These are phyloP conservation scores for Trissoscelio sp. DNA, from an alignment of 2,888 invertebrate genomes.

Conservation along the genomic window DNA sequence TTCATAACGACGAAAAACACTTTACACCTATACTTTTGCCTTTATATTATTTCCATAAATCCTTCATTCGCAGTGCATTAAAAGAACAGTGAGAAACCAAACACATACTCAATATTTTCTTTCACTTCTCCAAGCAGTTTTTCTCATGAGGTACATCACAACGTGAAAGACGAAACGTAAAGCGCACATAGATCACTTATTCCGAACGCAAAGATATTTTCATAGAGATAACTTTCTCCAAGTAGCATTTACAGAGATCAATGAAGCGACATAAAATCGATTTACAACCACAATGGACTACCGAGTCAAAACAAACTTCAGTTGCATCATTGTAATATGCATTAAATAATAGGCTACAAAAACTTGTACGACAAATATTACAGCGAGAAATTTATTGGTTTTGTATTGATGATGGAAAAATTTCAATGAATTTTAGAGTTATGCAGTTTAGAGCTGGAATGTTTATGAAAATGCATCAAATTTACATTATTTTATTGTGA, in stretches of 20 bases:
- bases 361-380: too few relatives aligned
- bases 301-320: conserved; percentile 24
- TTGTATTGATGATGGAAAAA: too few relatives aligned
- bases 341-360: conserved; percentile 23
- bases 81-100: conserved; percentile 15
- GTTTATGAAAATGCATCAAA: too few relatives aligned
- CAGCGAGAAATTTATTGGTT: too few relatives aligned
- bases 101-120: conserved; percentile 23
- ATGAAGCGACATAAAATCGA: conserved; percentile 65
- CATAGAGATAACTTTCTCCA: conserved; percentile 64
- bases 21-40: conserved; percentile 11
- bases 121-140: conserved; percentile 22
- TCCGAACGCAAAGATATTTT: conserved; percentile 51
- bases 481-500: too few relatives aligned
- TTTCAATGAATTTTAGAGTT: too few relatives aligned
- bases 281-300: conserved; percentile 51
- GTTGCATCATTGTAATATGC: conserved; percentile 51
- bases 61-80: not conserved
- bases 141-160: conserved; percentile 53
- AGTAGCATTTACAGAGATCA: conserved; percentile 62
- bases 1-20: conserved; percentile 10
- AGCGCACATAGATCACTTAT: conserved; percentile 58
- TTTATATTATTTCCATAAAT: conserved; percentile 25
- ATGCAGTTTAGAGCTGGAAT: too few relatives aligned
- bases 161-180: conserved; percentile 50